These are phyloP conservation scores for Forficula auricularia DNA, from an alignment of 1,140 invertebrate species.

Conservation along the genomic window DNA sequence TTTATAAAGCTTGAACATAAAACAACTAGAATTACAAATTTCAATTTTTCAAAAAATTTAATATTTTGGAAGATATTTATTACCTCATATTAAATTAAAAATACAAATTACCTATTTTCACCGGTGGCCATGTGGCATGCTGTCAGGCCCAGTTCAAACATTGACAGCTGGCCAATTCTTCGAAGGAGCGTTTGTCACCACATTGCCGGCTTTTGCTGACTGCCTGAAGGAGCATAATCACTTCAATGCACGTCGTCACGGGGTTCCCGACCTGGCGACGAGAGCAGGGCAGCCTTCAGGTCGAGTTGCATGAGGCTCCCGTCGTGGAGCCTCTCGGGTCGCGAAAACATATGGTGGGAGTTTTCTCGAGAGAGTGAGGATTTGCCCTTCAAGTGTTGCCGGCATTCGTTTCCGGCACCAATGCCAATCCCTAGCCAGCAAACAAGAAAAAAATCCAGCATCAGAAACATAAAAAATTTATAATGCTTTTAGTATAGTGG, in stretches of 20 bases:
- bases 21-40: no score
- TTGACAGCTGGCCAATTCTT: constrained; percentile 67
- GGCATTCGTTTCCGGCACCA: constrained; percentile 60
- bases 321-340: constrained; percentile 62
- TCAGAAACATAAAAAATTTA: no score
- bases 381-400: constrained; percentile 58
- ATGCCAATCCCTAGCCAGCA: no score
- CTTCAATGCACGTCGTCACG: constrained; percentile 80
- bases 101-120: constrained; percentile 59
- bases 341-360: constrained; percentile 89
- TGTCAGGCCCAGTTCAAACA: constrained; percentile 43
- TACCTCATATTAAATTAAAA: no score
- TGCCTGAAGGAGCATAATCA: constrained; percentile 80
- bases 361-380: constrained; percentile 93
- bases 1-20: no score
- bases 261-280: constrained; percentile 81
- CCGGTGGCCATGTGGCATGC: constrained; percentile 71
- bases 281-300: constrained; percentile 51
- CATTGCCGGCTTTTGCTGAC: constrained; percentile 49
- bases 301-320: constrained; percentile 77
- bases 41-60: no score
- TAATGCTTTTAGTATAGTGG: no score
- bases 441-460: no score
- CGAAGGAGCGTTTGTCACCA: constrained; percentile 64
- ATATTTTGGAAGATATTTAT: no score